phyloP scores from a whole-genome alignment of 1,140 invertebrate genomes.

The Sarcophaga bullata region DNA sequence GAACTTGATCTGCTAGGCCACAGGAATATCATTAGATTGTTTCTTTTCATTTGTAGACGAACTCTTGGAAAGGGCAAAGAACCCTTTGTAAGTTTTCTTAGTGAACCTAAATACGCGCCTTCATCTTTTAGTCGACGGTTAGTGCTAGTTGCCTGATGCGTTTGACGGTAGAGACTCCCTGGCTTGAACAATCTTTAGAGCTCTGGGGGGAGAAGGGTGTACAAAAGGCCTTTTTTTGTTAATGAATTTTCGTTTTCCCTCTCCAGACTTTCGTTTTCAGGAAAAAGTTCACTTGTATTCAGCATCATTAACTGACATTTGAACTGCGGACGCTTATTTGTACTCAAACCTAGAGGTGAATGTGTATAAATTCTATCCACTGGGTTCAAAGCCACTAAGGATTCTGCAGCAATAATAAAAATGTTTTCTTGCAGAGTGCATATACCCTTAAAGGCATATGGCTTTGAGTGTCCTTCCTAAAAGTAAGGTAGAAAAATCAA shows the following conservation, averaged over 20 bases:
- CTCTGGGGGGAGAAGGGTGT: conserved; percentile 60
- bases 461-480: conserved; percentile 80
- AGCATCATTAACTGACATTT: conserved; percentile 32
- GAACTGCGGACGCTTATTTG: background rate
- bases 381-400: conserved; percentile 76
- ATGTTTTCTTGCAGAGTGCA: conserved; percentile 85
- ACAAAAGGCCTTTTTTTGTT: conserved; percentile 58
- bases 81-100: conserved; percentile 72
- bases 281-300: conserved; percentile 73
- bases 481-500: background rate
- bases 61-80: conserved; percentile 63
- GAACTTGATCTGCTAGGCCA: conserved; percentile 82
- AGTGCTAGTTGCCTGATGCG: conserved; percentile 47
- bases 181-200: conserved; percentile 48
- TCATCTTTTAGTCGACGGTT: conserved; percentile 52
- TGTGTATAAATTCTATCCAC: conserved; percentile 79
- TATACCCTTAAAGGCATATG: conserved; percentile 90
- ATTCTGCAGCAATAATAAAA: conserved; percentile 91
- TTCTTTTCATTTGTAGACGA: conserved; percentile 63
- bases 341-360: conserved; percentile 69
- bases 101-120: conserved; percentile 69
- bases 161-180: conserved; percentile 41
- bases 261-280: conserved; percentile 82
- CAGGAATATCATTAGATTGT: conserved; percentile 72
- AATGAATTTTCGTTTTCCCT: conserved; percentile 66